phyloP scores from a whole-genome alignment of 1,140 invertebrate species.

The Trissolcus basalis region DNA sequence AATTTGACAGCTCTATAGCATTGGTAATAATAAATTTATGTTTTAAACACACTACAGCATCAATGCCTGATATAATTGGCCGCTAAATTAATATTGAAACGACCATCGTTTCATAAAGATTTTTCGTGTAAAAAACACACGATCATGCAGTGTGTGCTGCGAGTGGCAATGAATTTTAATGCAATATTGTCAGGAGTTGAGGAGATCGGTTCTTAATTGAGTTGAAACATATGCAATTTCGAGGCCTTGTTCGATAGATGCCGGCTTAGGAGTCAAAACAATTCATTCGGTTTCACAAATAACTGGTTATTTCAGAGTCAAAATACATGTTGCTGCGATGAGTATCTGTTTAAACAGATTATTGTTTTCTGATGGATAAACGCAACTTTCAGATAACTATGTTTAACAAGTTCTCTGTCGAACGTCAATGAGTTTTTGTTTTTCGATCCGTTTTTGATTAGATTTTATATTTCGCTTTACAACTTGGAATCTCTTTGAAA shows the following conservation, averaged over 20 bases:
- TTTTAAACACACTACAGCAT: too few species aligned
- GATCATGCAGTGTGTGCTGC: not conserved
- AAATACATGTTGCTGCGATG: slow-evolving; percentile 41
- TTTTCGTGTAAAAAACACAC: too few species aligned
- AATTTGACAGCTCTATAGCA: too few species aligned
- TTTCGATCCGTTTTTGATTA: too few species aligned
- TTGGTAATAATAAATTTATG: too few species aligned
- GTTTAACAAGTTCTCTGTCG: too few species aligned
- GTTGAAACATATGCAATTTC: slow-evolving; percentile 52
- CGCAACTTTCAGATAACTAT: slow-evolving; percentile 11
- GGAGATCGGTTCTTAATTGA: slow-evolving; percentile 58
- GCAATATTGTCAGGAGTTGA: slow-evolving; percentile 54
- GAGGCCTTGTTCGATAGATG: slow-evolving; percentile 50
- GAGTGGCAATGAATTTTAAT: slow-evolving; percentile 45
- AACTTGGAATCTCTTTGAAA: too few species aligned
- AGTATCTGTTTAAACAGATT: slow-evolving; percentile 52
- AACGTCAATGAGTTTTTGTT: too few species aligned
- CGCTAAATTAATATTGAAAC: not conserved
- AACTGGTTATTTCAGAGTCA: slow-evolving; percentile 53
- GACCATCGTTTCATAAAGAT: too few species aligned
- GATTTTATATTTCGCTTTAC: too few species aligned
- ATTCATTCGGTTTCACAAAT: slow-evolving; percentile 59
- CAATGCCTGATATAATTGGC: too few species aligned
- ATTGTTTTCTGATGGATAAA: slow-evolving; percentile 52
- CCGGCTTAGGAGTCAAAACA: slow-evolving; percentile 51